Conservation (phyloP, 1,140 invertebrate species). For the Potamilus streckersoni region DNA sequence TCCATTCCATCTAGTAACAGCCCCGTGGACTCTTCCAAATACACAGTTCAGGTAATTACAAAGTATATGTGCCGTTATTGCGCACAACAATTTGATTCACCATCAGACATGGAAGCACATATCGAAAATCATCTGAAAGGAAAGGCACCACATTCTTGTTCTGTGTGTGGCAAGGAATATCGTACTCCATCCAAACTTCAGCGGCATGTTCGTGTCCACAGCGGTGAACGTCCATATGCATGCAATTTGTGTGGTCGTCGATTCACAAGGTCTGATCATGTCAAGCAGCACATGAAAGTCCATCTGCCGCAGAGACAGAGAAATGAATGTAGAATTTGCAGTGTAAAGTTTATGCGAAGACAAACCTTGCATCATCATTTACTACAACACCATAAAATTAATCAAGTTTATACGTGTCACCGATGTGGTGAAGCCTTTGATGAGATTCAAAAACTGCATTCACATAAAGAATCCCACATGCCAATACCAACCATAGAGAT, state of each 20-base stretch:
- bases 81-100: slow-evolving; percentile 52
- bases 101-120: slow-evolving; percentile 54
- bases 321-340: slow-evolving; percentile 30
- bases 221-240: slow-evolving; percentile 93
- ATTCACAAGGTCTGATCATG: slow-evolving; percentile 84
- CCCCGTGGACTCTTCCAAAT: too few relatives aligned
- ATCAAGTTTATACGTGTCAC: slow-evolving; percentile 47
- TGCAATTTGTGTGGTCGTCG: slow-evolving; percentile 85
- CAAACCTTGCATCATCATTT: slow-evolving; percentile 42
- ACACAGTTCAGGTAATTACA: slow-evolving; percentile 41
- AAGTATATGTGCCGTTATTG: slow-evolving; percentile 57
- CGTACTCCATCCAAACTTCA: slow-evolving; percentile 93
- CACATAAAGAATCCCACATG: slow-evolving; percentile 45
- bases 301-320: slow-evolving; percentile 49
- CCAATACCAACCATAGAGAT: slow-evolving; percentile 33
- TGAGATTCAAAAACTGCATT: slow-evolving; percentile 40
- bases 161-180: slow-evolving; percentile 86
- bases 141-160: slow-evolving; percentile 78
- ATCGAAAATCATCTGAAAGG: slow-evolving; percentile 46
- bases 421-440: slow-evolving; percentile 57
- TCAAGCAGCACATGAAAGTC: slow-evolving; percentile 59
- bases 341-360: slow-evolving; percentile 45
- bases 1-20: too few relatives aligned
- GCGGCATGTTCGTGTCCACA: slow-evolving; percentile 87
- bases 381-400: slow-evolving; percentile 28